Evolutionary conservation across 1,140 invertebrate species (phyloP).

Genomic region (Venustaconcha ellipsiformis): DNA sequence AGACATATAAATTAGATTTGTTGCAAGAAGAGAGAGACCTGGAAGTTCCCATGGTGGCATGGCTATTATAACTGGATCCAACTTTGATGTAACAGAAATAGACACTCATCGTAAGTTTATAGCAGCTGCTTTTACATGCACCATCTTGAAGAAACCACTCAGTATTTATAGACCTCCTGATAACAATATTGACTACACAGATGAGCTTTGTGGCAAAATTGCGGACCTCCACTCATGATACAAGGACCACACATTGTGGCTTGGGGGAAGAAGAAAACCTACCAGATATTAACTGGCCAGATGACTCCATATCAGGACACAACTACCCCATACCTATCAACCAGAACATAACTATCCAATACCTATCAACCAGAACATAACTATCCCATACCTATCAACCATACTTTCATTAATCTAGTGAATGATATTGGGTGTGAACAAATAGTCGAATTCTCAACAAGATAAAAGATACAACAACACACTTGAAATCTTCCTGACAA

Average conservation of each 20-base stretch:
- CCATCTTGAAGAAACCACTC: conserved; percentile 1
- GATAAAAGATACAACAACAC: neutral
- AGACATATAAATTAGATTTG: conserved; percentile 6
- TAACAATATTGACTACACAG: neutral
- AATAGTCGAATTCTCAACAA: conserved; percentile 1
- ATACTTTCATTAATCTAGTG: neutral
- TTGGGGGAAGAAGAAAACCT: neutral
- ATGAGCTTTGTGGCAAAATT: neutral
- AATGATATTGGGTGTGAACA: neutral
- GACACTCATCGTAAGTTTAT: no score
- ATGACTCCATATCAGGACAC: neutral
- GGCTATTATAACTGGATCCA: neutral
- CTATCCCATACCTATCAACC: no score
- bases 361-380: no score
- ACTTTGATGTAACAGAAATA: neutral
- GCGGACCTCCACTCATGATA: neutral
- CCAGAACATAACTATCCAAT: no score
- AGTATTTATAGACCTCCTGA: conserved; percentile 1
- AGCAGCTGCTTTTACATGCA: neutral
- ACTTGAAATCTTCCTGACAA: conserved; percentile 10
- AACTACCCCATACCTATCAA: no score
- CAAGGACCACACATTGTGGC: neutral
- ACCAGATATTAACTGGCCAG: conserved; percentile 7
- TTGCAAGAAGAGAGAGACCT: neutral
- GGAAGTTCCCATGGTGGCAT: conserved; percentile 1